Conservation (phyloP, 2,113 vertebrate species). For the Burhinus bistriatus region DNA sequence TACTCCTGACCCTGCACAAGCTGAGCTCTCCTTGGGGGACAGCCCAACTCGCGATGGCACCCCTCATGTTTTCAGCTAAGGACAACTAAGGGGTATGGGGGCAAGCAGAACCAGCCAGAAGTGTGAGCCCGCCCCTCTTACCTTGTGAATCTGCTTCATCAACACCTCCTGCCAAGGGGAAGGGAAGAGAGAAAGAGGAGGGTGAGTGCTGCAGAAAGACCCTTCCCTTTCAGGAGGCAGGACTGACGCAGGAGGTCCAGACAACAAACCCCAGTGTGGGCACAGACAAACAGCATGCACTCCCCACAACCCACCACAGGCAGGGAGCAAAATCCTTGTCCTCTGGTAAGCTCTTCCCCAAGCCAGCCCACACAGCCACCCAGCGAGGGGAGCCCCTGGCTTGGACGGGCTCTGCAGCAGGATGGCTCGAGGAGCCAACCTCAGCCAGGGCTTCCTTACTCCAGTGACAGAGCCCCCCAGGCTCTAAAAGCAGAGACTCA, state of each 20-base stretch:
- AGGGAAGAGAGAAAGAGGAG: not conserved
- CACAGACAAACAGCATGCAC: not conserved
- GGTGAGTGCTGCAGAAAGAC: not conserved
- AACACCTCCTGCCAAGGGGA: slow-evolving; percentile 86
- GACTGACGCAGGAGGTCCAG: not conserved
- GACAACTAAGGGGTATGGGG: not conserved
- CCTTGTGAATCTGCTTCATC: slow-evolving; percentile 99
- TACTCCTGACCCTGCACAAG: not conserved
- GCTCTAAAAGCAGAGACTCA: not conserved
- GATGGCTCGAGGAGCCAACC: not conserved
- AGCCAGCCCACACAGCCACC: not conserved
- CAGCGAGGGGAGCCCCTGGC: not conserved
- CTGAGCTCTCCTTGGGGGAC: not conserved
- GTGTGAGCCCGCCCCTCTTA: slow-evolving; percentile 56
- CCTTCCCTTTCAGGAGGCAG: not conserved
- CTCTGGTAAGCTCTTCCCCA: not conserved
- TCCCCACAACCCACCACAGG: not conserved
- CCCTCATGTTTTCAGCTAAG: not conserved
- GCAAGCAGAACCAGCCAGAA: not conserved
- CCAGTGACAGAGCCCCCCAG: not conserved
- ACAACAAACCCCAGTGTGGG: not conserved
- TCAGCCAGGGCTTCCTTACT: not conserved
- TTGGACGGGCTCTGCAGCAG: not conserved
- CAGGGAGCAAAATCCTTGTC: not conserved
- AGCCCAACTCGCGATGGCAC: not conserved